Base-by-base conservation (phyloP, 2,113 vertebrate genomes). In the Nothocercus nigrocapillus region DNA sequence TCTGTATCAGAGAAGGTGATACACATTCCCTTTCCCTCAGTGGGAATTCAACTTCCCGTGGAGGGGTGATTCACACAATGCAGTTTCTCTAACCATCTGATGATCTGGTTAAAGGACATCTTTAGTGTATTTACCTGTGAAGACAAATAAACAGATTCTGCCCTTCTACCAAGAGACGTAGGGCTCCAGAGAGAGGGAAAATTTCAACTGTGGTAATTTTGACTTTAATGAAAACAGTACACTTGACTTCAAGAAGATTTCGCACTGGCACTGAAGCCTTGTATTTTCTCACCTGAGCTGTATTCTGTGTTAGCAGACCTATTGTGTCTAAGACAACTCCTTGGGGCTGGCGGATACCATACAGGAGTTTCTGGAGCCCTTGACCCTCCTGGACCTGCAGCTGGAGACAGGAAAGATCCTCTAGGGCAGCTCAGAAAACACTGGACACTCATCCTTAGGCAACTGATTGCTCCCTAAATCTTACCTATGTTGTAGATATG, bases 61-160 rank as follows among this genome's bases (percentile, higher is more conserved):
- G 53, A 73, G 75, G 38, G 67, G 79, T 96, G 92, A 90, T 80
- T 95, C 91, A 88, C 67, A 11, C 24, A 5, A 45, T n/a, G 4
- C 45, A 49, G 90, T 88, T 90, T 68, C 80, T 90, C 80, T 72
- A 64, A 92, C 79, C 83, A 88, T 42, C 27, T 88, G 83, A 76
- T 90, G 68, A 36, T 14, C 47, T 59, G 92, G 83, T 64, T 76
- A 90, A 70, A 88, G 59, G 76, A 21, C 67, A 63, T 63, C 51
- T 75, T 77, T 34, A 67, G 20, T 3, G 83, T 85, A 88, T 77
- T 92, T 83, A 94, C 84, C 68, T 89, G 67, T 80, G 67, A 86
- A 82, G 38, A 76, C 6, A 34, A 82, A 63, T 45, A 68, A 80
- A 78, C 6, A 62, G 78, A 61, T 61, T 83, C 30, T 84, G 9